Evolutionary conservation across 2,113 vertebrate genomes (phyloP).

Genomic region (Sterna hirundo): DNA sequence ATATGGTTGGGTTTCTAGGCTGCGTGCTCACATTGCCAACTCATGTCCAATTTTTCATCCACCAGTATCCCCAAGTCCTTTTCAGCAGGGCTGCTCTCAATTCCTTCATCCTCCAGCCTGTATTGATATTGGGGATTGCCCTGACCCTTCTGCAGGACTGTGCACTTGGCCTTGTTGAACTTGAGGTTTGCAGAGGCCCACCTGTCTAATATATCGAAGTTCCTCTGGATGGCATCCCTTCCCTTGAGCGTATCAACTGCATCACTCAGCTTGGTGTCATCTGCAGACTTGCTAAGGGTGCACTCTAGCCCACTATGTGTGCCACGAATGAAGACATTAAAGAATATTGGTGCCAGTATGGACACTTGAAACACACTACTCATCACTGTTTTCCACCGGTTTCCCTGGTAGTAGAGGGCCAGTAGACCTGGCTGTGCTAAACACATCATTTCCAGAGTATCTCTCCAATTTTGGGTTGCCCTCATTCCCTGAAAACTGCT

Average conservation of each 20-base stretch:
- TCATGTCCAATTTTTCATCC: background rate
- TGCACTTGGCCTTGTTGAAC: background rate
- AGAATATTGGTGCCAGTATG: background rate
- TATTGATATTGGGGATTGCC: background rate
- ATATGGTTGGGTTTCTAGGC: background rate
- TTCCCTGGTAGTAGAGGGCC: background rate
- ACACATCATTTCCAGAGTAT: background rate
- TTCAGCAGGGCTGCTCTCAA: background rate
- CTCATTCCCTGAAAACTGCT: background rate
- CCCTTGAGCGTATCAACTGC: too few relatives aligned
- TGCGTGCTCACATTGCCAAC: accelerated
- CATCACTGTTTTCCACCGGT: background rate
- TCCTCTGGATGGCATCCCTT: background rate
- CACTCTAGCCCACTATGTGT: background rate
- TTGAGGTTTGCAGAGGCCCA: background rate
- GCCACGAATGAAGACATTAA: background rate
- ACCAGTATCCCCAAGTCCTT: background rate
- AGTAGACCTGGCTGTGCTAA: background rate
- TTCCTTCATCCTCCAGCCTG: background rate
- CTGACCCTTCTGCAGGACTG: background rate
- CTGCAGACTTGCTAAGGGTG: background rate
- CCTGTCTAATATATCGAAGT: background rate
- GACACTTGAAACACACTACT: background rate
- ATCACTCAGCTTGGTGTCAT: background rate
- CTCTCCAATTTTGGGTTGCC: background rate